Percentiles rank a stretch among this genome's conserved stretches.
Conservation (phyloP, 2,888 invertebrate genomes). For the Glyphotaelius pellucidus region DNA sequence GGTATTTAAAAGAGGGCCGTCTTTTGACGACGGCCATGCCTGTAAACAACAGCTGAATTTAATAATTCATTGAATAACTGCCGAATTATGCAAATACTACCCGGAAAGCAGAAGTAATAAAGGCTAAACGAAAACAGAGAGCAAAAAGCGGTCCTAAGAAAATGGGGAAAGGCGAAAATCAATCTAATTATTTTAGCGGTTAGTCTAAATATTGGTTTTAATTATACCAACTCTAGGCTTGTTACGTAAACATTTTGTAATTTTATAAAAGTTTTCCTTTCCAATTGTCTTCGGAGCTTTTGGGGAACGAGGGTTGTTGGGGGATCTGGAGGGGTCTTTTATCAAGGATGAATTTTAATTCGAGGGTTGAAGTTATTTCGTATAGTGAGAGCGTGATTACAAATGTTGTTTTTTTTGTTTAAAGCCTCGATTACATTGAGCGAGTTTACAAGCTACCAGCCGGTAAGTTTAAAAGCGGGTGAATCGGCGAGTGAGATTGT, state of each 20-base stretch:
- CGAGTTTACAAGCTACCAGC: too few species aligned
- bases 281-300: conserved; percentile 21
- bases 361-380: background rate
- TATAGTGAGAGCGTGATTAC: background rate
- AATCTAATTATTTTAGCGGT: conserved; percentile 14
- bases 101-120: background rate
- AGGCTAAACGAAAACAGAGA: background rate
- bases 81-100: background rate
- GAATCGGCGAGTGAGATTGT: too few species aligned
- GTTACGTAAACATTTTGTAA: conserved; percentile 18
- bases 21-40: background rate
- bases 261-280: conserved; percentile 25
- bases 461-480: too few species aligned
- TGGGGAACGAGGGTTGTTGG: background rate
- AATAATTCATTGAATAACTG: conserved; percentile 2
- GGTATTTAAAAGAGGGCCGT: background rate
- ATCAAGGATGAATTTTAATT: background rate
- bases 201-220: conserved; percentile 30
- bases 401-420: background rate
- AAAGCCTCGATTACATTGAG: too few species aligned
- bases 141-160: background rate
- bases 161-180: conserved; percentile 9
- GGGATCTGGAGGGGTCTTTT: background rate
- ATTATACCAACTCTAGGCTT: conserved; percentile 4
- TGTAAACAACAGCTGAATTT: background rate